These are phyloP conservation scores for Micrasema longulum DNA, from an alignment of 1,140 invertebrate genomes.

Conservation along the genomic window DNA sequence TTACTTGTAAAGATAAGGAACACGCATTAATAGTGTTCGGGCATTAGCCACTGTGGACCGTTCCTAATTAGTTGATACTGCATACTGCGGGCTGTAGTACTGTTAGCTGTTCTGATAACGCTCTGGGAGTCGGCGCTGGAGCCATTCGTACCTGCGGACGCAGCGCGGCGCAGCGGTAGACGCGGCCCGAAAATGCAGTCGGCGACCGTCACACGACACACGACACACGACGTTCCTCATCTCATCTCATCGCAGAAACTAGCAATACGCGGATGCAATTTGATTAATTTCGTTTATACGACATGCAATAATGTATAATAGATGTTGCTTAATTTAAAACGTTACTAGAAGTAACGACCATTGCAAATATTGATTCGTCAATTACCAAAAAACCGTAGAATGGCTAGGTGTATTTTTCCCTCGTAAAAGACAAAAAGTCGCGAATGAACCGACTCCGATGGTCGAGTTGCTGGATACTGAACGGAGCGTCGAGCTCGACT, in stretches of 20 bases:
- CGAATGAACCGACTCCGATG: constrained; percentile 1
- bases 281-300: background rate
- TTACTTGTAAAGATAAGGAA: constrained; percentile 24
- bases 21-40: constrained; percentile 7
- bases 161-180: too few species aligned
- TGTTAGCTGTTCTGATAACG: constrained; percentile 6
- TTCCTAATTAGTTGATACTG: constrained; percentile 22
- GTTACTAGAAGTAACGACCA: background rate
- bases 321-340: too few species aligned
- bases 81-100: background rate
- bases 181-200: background rate
- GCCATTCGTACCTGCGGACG: too few species aligned
- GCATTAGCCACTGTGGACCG: constrained; percentile 7
- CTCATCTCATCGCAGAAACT: background rate
- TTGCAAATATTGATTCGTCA: constrained; percentile 2
- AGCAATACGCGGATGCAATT: background rate
- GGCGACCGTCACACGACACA: background rate
- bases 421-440: constrained; percentile 16
- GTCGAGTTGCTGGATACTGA: background rate
- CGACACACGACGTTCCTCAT: background rate
- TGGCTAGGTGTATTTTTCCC: background rate
- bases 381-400: constrained; percentile 22
- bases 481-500: background rate
- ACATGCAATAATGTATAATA: too few species aligned
- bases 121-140: background rate